Evolutionary conservation across 2,797 vertebrate species (phyloP).

Genomic region (Heterohyrax brucei): DNA sequence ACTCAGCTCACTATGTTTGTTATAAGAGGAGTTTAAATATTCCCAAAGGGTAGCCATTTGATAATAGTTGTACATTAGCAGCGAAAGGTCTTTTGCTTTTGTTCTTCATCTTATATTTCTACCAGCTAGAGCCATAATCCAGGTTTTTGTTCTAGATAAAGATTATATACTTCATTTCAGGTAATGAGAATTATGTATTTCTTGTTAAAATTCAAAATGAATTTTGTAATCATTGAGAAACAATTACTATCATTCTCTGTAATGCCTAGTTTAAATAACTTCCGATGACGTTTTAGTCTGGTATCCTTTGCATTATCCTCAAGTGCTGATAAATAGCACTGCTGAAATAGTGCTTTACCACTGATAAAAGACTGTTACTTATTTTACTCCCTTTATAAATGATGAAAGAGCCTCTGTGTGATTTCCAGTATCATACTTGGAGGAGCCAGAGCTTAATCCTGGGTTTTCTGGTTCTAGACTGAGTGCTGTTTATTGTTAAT

Average conservation of each 20-base stretch:
- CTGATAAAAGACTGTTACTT: conserved; percentile 28
- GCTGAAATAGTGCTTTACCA: not conserved
- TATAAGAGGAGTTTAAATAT: conserved; percentile 10
- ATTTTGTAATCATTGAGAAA: conserved; percentile 17
- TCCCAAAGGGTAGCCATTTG: conserved; percentile 40
- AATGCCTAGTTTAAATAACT: conserved; percentile 26
- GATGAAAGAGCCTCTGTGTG: not conserved
- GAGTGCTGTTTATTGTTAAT: not conserved
- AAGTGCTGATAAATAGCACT: conserved; percentile 25
- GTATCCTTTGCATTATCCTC: conserved; percentile 31
- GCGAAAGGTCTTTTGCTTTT: conserved; percentile 53
- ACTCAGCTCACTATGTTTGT: not conserved
- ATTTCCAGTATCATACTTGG: not conserved
- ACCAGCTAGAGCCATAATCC: not conserved
- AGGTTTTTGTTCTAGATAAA: conserved; percentile 30
- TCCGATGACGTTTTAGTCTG: not conserved
- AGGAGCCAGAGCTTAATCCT: conserved; percentile 53
- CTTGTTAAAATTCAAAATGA: conserved; percentile 52
- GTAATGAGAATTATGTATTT: conserved; percentile 20
- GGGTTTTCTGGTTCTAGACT: not conserved
- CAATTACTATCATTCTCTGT: conserved; percentile 17
- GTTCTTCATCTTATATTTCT: conserved; percentile 51
- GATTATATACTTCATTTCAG: conserved; percentile 9
- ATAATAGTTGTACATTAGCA: conserved; percentile 22
- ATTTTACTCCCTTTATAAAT: conserved; percentile 6